Evolutionary conservation across 2,113 vertebrate species (phyloP).

Genomic region (Panthera uncia): DNA sequence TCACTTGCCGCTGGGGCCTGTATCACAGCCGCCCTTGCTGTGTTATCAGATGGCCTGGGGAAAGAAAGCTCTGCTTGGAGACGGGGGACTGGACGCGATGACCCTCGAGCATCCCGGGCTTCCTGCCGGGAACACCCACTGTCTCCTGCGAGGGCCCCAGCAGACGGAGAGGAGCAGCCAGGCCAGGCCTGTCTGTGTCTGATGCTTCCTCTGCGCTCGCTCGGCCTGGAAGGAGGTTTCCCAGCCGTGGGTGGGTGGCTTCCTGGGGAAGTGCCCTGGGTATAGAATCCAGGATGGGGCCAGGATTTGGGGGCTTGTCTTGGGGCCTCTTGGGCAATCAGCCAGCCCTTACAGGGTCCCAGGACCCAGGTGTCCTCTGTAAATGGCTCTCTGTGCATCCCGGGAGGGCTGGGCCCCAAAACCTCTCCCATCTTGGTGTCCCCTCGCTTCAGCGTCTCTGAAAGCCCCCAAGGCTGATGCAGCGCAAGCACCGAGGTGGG

Average conservation of each 20-base stretch:
- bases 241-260: neutral
- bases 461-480: neutral
- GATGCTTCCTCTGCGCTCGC: neutral
- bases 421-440: neutral
- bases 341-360: neutral
- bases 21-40: neutral
- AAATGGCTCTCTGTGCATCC: neutral
- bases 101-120: neutral
- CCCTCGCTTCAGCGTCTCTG: neutral
- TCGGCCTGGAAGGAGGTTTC: neutral
- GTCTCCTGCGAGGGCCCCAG: rapidly evolving
- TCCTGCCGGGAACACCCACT: neutral
- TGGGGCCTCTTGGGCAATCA: neutral
- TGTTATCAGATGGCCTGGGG: neutral
- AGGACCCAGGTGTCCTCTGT: neutral
- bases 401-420: neutral
- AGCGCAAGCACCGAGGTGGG: rapidly evolving
- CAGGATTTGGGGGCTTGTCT: neutral
- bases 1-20: no score
- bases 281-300: neutral
- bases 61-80: neutral
- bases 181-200: neutral
- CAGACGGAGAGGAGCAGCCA: neutral
- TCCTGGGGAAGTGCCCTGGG: neutral
- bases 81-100: neutral